Percentiles rank a stretch among this genome's conserved stretches.
Evolutionary conservation across 2,888 invertebrate genomes (phyloP).

Genomic region (Automeris io): DNA sequence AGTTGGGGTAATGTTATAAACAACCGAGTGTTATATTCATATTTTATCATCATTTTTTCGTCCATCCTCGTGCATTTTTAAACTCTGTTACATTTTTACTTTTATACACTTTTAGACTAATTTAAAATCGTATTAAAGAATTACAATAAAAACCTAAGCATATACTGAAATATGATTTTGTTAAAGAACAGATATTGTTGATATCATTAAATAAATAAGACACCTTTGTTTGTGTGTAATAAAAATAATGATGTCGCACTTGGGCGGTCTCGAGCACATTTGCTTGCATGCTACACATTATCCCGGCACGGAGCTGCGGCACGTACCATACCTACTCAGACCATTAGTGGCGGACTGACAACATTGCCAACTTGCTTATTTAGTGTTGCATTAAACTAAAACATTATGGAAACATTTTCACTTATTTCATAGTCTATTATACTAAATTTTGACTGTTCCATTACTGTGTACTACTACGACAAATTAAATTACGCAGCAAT

Average conservation of each 20-base stretch:
- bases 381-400: slow-evolving; percentile 18
- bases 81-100: too few species aligned
- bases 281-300: slow-evolving; percentile 21
- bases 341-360: slow-evolving; percentile 36
- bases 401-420: slow-evolving; percentile 10
- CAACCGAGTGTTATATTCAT: too few species aligned
- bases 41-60: too few species aligned
- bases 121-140: too few species aligned
- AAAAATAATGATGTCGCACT: slow-evolving; percentile 13
- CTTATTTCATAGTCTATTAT: background rate
- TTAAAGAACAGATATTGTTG: too few species aligned
- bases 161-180: too few species aligned
- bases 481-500: too few species aligned
- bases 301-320: slow-evolving; percentile 18
- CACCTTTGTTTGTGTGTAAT: background rate
- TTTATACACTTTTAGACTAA: too few species aligned
- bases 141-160: too few species aligned
- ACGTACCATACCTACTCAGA: slow-evolving; percentile 25
- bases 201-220: background rate
- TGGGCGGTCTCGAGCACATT: slow-evolving; percentile 23
- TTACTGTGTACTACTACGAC: too few species aligned
- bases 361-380: slow-evolving; percentile 26
- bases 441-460: background rate
- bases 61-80: too few species aligned
- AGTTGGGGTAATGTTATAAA: too few species aligned